These are phyloP conservation scores for Silurus asotus DNA, from an alignment of 2,113 vertebrate species.

Conservation along the genomic window DNA sequence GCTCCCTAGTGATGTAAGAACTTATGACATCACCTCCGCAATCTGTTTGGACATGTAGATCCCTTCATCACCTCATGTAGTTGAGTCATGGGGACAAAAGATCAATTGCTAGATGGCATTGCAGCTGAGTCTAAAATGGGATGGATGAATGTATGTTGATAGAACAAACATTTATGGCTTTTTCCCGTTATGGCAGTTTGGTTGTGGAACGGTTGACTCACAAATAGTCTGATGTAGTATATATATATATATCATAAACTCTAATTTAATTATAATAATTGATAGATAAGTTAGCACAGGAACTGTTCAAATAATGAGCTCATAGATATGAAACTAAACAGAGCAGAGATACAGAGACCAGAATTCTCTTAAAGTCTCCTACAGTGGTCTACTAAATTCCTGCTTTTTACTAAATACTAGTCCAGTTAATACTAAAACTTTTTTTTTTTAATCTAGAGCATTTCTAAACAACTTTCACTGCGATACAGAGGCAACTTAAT, in stretches of 20 bases:
- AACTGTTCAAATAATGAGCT: not conserved
- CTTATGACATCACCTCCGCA: slow-evolving; percentile 37
- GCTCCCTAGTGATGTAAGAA: slow-evolving; percentile 31
- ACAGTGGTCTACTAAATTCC: not conserved
- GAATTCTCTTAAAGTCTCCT: not conserved
- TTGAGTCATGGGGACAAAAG: slow-evolving; percentile 29
- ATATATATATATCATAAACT: too few species aligned
- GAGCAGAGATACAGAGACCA: not conserved
- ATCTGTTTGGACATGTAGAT: slow-evolving; percentile 26
- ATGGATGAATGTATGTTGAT: slow-evolving; percentile 2
- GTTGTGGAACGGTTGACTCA: not conserved
- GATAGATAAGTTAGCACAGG: not conserved
- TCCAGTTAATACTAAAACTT: too few species aligned
- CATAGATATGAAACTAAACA: not conserved
- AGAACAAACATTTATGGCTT: not conserved
- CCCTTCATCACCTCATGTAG: slow-evolving; percentile 16
- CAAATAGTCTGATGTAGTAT: not conserved
- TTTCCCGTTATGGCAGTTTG: not conserved
- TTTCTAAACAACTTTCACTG: not conserved
- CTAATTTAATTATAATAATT: not conserved
- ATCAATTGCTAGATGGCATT: slow-evolving; percentile 35
- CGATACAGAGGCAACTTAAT: not conserved
- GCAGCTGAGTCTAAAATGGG: slow-evolving; percentile 23
- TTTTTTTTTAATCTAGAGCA: not conserved
- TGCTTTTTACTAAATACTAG: too few species aligned